phyloP scores from a whole-genome alignment of 2,113 vertebrate genomes.

The Protobothrops mucrosquamatus region DNA sequence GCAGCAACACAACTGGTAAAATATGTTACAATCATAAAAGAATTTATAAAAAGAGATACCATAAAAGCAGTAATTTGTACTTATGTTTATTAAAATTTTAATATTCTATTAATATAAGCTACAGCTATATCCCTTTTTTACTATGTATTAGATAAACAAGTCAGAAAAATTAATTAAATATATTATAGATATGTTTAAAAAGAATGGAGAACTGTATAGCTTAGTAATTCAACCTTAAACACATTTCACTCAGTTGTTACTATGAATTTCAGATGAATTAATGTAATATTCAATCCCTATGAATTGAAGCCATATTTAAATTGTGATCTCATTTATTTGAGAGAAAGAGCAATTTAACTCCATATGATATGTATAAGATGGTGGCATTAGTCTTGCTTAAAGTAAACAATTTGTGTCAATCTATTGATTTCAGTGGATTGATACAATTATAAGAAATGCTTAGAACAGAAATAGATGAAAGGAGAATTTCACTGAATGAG shows the following conservation, averaged over 20 bases:
- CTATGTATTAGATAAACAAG: constrained; percentile 4
- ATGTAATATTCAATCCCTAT: neutral
- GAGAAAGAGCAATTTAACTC: neutral
- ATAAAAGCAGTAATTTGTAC: constrained; percentile 60
- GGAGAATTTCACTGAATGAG: neutral
- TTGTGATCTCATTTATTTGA: neutral
- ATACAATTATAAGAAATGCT: neutral
- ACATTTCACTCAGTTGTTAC: neutral
- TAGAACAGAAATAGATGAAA: neutral
- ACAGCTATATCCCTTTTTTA: constrained; percentile 43
- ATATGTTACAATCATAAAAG: constrained; percentile 37
- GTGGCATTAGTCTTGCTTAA: neutral
- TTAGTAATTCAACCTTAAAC: neutral
- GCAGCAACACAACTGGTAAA: constrained; percentile 20
- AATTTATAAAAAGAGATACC: constrained; percentile 48
- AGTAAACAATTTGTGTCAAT: neutral
- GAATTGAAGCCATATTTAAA: neutral
- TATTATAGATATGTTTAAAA: constrained; percentile 25
- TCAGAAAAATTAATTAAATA: constrained; percentile 55
- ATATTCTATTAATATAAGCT: constrained; percentile 50
- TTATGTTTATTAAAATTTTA: constrained; percentile 64
- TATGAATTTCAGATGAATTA: neutral
- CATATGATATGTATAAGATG: no score
- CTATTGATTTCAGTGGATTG: neutral
- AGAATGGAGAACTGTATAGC: constrained; percentile 43